Conservation (phyloP, 2,797 vertebrate species). For the Simalia tracyae region DNA sequence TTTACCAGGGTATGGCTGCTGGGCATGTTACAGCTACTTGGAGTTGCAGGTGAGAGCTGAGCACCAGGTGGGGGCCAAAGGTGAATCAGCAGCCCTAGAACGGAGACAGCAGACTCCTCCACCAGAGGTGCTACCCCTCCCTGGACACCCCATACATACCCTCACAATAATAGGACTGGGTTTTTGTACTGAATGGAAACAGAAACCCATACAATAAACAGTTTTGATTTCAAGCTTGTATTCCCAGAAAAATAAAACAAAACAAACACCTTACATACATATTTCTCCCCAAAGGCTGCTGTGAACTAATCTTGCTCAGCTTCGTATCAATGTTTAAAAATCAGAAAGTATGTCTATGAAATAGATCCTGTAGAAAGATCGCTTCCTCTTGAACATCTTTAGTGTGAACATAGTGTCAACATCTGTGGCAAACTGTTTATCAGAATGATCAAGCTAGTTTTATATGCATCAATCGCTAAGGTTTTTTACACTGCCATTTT, state of each 20-base stretch:
- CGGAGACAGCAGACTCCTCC: too few relatives aligned
- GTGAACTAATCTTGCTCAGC: neutral
- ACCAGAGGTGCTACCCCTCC: too few relatives aligned
- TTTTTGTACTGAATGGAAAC: neutral
- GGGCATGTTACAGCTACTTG: too few relatives aligned
- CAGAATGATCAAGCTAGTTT: neutral
- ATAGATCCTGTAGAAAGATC: neutral
- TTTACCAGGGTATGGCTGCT: too few relatives aligned
- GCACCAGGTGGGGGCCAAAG: too few relatives aligned
- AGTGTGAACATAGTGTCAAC: neutral
- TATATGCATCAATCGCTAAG: neutral
- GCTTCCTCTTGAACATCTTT: neutral
- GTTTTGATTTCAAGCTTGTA: neutral
- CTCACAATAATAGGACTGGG: neutral
- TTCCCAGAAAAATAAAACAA: neutral
- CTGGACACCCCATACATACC: neutral
- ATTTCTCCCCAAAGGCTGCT: neutral
- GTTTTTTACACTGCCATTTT: neutral
- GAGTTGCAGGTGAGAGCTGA: too few relatives aligned
- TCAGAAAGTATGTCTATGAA: neutral
- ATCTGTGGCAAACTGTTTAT: neutral
- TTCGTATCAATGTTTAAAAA: neutral
- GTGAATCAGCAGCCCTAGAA: too few relatives aligned
- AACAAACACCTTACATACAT: neutral
- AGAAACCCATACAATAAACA: neutral